A percentile compares a stretch with the other conserved stretches of the same genome.
These are phyloP conservation scores for Notoglanidium macrostoma DNA, from an alignment of 2,797 vertebrate genomes.

Conservation along the genomic window DNA sequence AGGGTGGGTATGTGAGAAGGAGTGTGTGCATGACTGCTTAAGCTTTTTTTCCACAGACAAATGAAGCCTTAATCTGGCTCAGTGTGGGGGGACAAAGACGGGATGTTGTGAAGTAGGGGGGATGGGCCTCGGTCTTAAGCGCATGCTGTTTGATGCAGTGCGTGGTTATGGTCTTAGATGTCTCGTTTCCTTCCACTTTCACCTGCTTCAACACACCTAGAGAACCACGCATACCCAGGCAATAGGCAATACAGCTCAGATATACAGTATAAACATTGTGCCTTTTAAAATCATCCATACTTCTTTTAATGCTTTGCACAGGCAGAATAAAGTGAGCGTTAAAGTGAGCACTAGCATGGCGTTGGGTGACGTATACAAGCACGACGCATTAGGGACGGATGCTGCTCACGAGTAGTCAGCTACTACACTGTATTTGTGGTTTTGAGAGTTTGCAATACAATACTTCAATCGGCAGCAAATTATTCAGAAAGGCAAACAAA, in stretches of 20 bases:
- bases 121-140: slow-evolving; percentile 13
- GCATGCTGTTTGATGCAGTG: slow-evolving; percentile 7
- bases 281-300: too few relatives aligned
- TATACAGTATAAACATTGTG: neutral
- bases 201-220: neutral
- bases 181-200: slow-evolving; percentile 14
- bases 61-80: slow-evolving; percentile 68
- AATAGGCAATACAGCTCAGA: neutral
- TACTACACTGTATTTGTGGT: too few relatives aligned
- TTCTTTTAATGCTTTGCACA: too few relatives aligned
- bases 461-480: neutral
- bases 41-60: slow-evolving; percentile 62
- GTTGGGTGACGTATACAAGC: neutral
- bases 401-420: too few relatives aligned
- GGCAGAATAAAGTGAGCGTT: neutral
- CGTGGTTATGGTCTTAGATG: neutral
- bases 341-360: neutral
- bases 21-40: neutral
- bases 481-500: neutral
- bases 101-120: slow-evolving; percentile 46
- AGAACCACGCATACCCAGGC: neutral
- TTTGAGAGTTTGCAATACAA: neutral
- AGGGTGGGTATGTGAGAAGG: neutral
- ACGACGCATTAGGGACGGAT: neutral
- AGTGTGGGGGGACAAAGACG: slow-evolving; percentile 55